Evolutionary conservation across 53 echinoderm and acorn worm genomes (phyloP).

Genomic region (Pentamera pediparva): DNA sequence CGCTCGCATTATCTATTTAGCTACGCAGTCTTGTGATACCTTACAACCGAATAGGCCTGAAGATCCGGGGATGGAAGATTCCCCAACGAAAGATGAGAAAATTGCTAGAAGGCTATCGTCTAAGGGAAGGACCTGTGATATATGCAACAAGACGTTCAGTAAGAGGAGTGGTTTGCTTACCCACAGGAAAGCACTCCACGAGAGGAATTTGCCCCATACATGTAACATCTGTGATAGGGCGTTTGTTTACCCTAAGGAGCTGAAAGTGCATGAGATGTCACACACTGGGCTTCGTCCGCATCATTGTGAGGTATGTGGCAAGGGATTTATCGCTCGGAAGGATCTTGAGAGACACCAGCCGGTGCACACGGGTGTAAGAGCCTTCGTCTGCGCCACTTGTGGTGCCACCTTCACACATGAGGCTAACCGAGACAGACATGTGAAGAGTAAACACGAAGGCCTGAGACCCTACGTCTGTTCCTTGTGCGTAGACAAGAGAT

Average conservation of each 20-base stretch:
- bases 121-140: background rate
- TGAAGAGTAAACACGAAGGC: slow-evolving; percentile 27
- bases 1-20: slow-evolving; percentile 13
- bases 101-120: background rate
- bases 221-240: slow-evolving; percentile 16
- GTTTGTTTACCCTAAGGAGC: slow-evolving; percentile 33
- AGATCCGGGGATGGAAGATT: background rate
- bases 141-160: slow-evolving; percentile 16
- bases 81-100: background rate
- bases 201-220: slow-evolving; percentile 10
- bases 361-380: slow-evolving; percentile 31
- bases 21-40: slow-evolving; percentile 27
- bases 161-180: slow-evolving; percentile 26
- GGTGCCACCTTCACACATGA: slow-evolving; percentile 16
- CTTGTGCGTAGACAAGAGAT: slow-evolving; percentile 24
- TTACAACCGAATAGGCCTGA: slow-evolving; percentile 15
- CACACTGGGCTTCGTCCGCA: slow-evolving; percentile 25
- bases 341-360: slow-evolving; percentile 23
- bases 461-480: slow-evolving; percentile 20
- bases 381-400: slow-evolving; percentile 9
- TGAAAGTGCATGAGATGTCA: slow-evolving; percentile 11
- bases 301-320: slow-evolving; percentile 14
- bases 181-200: slow-evolving; percentile 22
- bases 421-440: slow-evolving; percentile 20
- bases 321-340: slow-evolving; percentile 27